Evolutionary conservation across 2,888 invertebrate genomes (phyloP), one percentile per base, ranked within the genome.

Genomic region (Thereva nobilitata): DNA sequence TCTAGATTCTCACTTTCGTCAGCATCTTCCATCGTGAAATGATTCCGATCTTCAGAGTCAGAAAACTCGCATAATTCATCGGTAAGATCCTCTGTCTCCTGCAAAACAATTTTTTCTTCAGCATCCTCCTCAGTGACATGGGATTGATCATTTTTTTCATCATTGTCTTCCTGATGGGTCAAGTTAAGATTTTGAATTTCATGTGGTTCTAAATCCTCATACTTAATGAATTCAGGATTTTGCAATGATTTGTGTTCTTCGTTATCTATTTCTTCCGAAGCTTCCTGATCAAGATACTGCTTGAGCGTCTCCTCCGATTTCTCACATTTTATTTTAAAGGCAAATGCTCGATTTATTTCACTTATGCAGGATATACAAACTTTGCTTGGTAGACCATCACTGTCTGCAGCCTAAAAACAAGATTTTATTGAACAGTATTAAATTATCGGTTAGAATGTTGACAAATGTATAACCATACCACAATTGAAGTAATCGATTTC

Each of bases 251-350:
- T 50, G 4, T 55, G 42, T 4, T 45, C 54, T 10, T 61, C 47
- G 9, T 50, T 37, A 44, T 41, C 10, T 4, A 12, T n/a, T 9
- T 12, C 9, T 23, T 40, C 53, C 47, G 7, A 7, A 23, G 10
- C 7, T 2, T 66, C 52, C 23, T 53, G 40, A 7, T 55, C 35
- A 9, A 81, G 55, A 57, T 79, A 70, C 54, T 79, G 78, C 9
- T 77, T 75, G 10, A 82, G 71, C 0, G 79, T 79, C 38, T 75
- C 74, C 42, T 78, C 78, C 0, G 80, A 78, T 42, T 75, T 79
- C 61, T 80, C 79, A 55, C 80, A 81, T 68, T 79, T 80, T 8
- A 78, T 75, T 70, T 80, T 82, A 63, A 82, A 82, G 0, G 79
- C 75, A 53, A 75, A 78, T 47, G 80, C 79, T 3, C 76, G 76